Evolutionary conservation across 1,140 invertebrate genomes (phyloP).

Genomic region (Papilio polyxenes): DNA sequence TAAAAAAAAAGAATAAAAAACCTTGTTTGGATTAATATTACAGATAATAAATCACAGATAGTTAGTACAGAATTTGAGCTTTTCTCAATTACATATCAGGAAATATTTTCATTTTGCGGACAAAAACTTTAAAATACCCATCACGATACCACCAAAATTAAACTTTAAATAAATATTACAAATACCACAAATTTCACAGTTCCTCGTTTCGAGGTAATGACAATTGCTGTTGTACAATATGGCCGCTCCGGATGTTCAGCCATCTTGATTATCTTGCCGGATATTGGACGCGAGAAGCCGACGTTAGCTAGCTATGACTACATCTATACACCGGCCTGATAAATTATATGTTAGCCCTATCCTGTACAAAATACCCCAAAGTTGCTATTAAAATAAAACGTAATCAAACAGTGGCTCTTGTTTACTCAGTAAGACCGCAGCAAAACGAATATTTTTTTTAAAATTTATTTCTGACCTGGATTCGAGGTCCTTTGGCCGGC

Average conservation of each 20-base stretch:
- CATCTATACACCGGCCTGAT: constrained; percentile 47
- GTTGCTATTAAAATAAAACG: neutral
- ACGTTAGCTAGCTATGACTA: constrained; percentile 57
- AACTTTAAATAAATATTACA: neutral
- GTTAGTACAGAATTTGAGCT: too few species aligned
- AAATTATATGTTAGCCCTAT: neutral
- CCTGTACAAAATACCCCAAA: neutral
- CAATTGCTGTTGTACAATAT: constrained; percentile 51
- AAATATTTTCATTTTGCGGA: too few species aligned
- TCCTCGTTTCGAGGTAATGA: neutral
- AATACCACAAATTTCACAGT: neutral
- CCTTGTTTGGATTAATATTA: too few species aligned
- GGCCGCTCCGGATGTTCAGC: constrained; percentile 64
- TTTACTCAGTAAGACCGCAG: neutral
- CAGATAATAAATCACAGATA: too few species aligned
- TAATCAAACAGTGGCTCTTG: neutral
- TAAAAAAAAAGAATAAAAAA: too few species aligned
- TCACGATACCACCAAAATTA: neutral
- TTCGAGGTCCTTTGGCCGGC: too few species aligned
- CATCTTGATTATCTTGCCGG: constrained; percentile 72
- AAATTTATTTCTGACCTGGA: too few species aligned
- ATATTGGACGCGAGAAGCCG: constrained; percentile 64
- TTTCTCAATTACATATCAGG: too few species aligned
- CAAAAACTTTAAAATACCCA: too few species aligned
- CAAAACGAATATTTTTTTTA: too few species aligned